phyloP scores from a whole-genome alignment of 2,113 vertebrate species.

The Physeter macrocephalus region DNA sequence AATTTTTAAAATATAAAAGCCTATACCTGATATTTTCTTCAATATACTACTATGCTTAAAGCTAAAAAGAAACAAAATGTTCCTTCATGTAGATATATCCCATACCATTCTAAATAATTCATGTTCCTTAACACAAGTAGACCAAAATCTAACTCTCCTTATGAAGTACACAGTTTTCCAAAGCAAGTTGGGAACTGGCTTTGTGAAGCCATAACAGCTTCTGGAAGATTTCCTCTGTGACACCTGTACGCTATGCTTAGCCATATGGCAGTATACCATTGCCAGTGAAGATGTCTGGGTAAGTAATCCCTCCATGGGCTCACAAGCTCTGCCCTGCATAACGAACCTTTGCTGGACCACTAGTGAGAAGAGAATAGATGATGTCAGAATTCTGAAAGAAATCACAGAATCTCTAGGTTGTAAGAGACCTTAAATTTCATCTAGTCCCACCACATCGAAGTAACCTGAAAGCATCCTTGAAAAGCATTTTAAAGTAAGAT shows the following conservation, averaged over 20 bases:
- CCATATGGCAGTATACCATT: not conserved
- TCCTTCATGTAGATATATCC: not conserved
- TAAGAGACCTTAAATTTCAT: not conserved
- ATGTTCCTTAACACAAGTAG: not conserved
- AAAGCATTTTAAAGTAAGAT: not conserved
- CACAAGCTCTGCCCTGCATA: not conserved
- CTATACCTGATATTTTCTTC: not conserved
- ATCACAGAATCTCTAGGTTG: not conserved
- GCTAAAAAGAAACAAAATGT: constrained; percentile 27
- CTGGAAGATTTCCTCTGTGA: constrained; percentile 32
- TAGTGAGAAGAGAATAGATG: not conserved
- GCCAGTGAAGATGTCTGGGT: not conserved
- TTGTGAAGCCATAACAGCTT: constrained; percentile 23
- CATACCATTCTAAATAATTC: constrained; percentile 16
- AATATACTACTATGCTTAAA: not conserved
- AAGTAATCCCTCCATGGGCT: not conserved
- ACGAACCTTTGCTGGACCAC: not conserved
- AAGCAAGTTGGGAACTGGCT: constrained; percentile 3
- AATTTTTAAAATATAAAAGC: not conserved
- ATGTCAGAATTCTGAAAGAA: not conserved
- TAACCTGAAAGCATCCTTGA: constrained; percentile 1
- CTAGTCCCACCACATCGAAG: not conserved
- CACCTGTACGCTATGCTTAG: constrained; percentile 20
- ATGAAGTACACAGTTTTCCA: not conserved
- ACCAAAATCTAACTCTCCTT: constrained; percentile 34